Conservation (phyloP, 2,797 vertebrate genomes). For the Lindbergichthys nudifrons region DNA sequence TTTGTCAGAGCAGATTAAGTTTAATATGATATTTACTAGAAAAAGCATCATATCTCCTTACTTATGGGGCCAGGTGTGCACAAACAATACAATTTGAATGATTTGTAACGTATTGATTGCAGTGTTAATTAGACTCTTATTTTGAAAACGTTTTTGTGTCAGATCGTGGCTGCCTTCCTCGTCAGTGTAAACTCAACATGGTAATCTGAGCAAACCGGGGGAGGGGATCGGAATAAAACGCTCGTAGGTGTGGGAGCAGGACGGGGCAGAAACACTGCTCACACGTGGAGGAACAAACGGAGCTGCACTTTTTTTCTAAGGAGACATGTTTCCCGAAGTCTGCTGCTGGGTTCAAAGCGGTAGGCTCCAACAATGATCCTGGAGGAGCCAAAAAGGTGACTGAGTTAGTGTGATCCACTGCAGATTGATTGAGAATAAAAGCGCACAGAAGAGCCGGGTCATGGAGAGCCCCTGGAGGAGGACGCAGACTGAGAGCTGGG, state of each 20-base stretch:
- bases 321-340: background rate
- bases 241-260: conserved; percentile 54
- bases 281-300: conserved; percentile 57
- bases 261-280: background rate
- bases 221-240: conserved; percentile 29
- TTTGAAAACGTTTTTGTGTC: conserved; percentile 28
- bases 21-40: no score
- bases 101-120: no score
- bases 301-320: background rate
- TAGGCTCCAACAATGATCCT: background rate
- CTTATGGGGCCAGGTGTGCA: no score
- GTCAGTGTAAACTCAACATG: conserved; percentile 30
- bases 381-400: conserved; percentile 53
- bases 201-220: conserved; percentile 58
- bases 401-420: background rate
- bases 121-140: conserved; percentile 15
- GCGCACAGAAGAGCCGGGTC: conserved; percentile 1
- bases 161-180: background rate
- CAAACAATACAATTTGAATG: no score
- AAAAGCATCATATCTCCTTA: no score
- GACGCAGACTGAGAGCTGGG: conserved; percentile 59
- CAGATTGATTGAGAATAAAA: background rate
- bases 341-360: no score
- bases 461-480: conserved; percentile 68
- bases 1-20: no score